A percentile compares a stretch with the other conserved stretches of the same genome.
Conservation (phyloP, 2,113 vertebrate species). For the Cynoglossus semilaevis region DNA sequence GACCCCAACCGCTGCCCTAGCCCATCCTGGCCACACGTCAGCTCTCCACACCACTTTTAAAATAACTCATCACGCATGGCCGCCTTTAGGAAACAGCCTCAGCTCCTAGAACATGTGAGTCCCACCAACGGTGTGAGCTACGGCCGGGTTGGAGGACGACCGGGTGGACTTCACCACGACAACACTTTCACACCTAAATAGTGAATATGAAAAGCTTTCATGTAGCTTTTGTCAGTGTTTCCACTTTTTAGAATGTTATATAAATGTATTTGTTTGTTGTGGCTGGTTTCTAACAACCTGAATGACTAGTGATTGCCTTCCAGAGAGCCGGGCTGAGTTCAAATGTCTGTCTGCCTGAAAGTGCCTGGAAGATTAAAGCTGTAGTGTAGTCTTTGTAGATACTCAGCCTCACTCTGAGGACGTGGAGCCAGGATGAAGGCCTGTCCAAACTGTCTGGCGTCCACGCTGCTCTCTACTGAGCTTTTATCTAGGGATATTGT, state of each 20-base stretch:
- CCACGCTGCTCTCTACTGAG: constrained; percentile 52
- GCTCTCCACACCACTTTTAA: constrained; percentile 70
- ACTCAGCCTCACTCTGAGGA: constrained; percentile 48
- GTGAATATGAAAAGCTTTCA: too few relatives aligned
- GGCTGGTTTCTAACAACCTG: constrained; percentile 29
- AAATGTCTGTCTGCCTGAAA: constrained; percentile 48
- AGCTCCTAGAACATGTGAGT: constrained; percentile 9
- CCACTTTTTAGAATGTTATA: too few relatives aligned
- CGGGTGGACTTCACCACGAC: constrained; percentile 5
- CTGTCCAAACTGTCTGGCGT: constrained; percentile 43
- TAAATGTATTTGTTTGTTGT: constrained; percentile 44
- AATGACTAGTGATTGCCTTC: constrained; percentile 47
- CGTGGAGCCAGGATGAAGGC: constrained; percentile 66
- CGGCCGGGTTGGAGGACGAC: constrained; percentile 8
- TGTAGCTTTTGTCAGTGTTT: too few relatives aligned
- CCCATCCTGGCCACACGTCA: constrained; percentile 66
- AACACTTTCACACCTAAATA: too few relatives aligned
- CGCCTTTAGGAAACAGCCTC: constrained; percentile 47
- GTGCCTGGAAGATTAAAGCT: constrained; percentile 70
- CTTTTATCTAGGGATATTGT: constrained; percentile 79
- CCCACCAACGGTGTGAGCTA: constrained; percentile 13
- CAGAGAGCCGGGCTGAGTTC: constrained; percentile 37
- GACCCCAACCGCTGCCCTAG: constrained; percentile 50
- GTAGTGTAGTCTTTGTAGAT: constrained; percentile 59
- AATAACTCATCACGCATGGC: constrained; percentile 65